These are phyloP conservation scores for Thalpophila matura DNA, from an alignment of 2,888 invertebrate species.

Conservation along the genomic window DNA sequence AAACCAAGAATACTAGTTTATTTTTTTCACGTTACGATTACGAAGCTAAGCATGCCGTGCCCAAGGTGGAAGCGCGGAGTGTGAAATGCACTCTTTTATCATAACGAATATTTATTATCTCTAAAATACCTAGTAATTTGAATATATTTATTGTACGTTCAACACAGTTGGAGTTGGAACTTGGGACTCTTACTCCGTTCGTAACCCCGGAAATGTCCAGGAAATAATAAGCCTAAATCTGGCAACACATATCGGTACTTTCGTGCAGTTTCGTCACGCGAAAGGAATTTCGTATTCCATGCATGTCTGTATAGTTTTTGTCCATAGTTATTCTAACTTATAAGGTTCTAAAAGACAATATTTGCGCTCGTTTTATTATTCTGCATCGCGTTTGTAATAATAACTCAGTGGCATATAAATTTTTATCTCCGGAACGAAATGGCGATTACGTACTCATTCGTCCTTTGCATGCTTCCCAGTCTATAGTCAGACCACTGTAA, in stretches of 20 bases:
- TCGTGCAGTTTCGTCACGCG: constrained; percentile 4
- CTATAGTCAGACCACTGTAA: constrained; percentile 13
- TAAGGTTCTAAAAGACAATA: background rate
- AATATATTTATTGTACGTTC: too few relatives aligned
- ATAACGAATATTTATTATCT: too few relatives aligned
- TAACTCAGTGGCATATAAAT: background rate
- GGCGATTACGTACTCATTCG: constrained; percentile 8
- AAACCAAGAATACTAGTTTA: too few relatives aligned
- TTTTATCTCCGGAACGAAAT: constrained; percentile 8
- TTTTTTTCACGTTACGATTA: too few relatives aligned
- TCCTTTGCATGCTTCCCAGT: constrained; percentile 10
- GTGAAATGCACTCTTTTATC: too few relatives aligned
- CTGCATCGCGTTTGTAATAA: background rate
- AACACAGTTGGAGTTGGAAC: too few relatives aligned
- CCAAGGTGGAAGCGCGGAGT: too few relatives aligned
- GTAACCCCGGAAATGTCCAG: too few relatives aligned
- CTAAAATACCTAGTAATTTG: too few relatives aligned
- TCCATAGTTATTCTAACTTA: background rate
- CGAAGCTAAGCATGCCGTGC: too few relatives aligned
- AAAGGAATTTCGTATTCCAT: constrained; percentile 15
- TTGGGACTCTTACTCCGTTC: too few relatives aligned
- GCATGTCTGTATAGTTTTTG: background rate
- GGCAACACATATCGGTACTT: background rate
- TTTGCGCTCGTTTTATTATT: background rate
- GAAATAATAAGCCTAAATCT: too few relatives aligned